phyloP scores from a whole-genome alignment of 2,888 invertebrate genomes.

The Tethea ocularis region DNA sequence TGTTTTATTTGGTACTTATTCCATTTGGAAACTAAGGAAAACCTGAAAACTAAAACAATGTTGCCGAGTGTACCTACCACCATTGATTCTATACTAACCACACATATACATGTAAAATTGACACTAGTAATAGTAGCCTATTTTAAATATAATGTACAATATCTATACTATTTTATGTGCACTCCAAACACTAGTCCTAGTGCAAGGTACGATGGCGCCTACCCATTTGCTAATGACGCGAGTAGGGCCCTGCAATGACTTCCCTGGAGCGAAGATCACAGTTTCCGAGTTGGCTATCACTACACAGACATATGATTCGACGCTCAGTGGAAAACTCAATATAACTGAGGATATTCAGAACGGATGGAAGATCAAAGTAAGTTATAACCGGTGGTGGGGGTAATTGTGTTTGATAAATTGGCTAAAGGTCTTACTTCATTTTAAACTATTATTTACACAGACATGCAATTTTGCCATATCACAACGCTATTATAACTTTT shows the following conservation, averaged over 20 bases:
- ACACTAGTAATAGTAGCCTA: not conserved
- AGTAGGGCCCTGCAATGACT: conserved; percentile 46
- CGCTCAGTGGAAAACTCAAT: conserved; percentile 50
- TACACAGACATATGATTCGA: conserved; percentile 43
- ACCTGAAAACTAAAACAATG: not conserved
- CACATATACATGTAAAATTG: not conserved
- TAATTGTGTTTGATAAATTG: no score
- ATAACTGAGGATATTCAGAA: conserved; percentile 47
- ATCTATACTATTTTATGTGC: not conserved
- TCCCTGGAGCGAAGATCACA: conserved; percentile 19
- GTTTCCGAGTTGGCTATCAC: conserved; percentile 51
- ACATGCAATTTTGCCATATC: no score
- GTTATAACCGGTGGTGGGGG: not conserved
- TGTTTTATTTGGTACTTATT: no score
- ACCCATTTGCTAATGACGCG: conserved; percentile 52
- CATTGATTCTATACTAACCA: not conserved
- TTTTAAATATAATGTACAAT: not conserved
- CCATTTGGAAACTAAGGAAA: no score
- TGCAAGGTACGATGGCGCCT: conserved; percentile 28
- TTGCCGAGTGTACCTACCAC: not conserved
- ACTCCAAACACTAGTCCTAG: not conserved
- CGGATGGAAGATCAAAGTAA: conserved; percentile 60
- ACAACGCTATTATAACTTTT: no score
- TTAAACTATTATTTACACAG: no score
- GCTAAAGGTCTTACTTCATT: no score